Percentiles rank a stretch among this genome's conserved stretches.
Evolutionary conservation across 2,113 vertebrate genomes (phyloP).

Genomic region (Cettia cetti): DNA sequence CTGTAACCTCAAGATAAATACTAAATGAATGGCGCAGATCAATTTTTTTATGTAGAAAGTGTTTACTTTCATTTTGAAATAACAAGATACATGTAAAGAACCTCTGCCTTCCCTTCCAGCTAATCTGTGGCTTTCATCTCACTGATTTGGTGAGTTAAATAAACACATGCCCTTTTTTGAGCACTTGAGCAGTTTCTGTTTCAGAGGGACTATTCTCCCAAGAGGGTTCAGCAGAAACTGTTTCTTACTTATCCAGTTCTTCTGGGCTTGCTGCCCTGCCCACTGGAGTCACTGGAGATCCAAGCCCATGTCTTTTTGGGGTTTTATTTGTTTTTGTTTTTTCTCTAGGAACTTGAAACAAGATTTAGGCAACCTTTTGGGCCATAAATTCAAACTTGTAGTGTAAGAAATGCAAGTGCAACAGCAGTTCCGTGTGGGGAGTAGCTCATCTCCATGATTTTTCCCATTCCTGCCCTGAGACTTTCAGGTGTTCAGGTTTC

Average conservation of each 20-base stretch:
- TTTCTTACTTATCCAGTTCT: not conserved
- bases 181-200: not conserved
- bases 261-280: not conserved
- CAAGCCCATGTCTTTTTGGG: not conserved
- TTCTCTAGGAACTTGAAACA: not conserved
- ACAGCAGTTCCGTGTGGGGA: not conserved
- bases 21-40: not conserved
- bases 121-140: not conserved
- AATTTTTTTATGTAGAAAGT: not conserved
- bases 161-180: not conserved
- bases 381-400: not conserved
- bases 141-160: not conserved
- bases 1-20: not conserved
- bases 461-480: not conserved
- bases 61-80: not conserved
- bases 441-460: not conserved
- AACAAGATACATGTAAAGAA: not conserved
- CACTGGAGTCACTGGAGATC: not conserved
- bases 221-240: not conserved
- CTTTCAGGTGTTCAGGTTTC: not conserved
- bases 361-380: not conserved
- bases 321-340: not conserved
- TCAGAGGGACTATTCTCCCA: not conserved
- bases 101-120: not conserved
- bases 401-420: not conserved